These are phyloP conservation scores for Saimiri boliviensis DNA, from an alignment of 2,113 vertebrate genomes.

Conservation along the genomic window DNA sequence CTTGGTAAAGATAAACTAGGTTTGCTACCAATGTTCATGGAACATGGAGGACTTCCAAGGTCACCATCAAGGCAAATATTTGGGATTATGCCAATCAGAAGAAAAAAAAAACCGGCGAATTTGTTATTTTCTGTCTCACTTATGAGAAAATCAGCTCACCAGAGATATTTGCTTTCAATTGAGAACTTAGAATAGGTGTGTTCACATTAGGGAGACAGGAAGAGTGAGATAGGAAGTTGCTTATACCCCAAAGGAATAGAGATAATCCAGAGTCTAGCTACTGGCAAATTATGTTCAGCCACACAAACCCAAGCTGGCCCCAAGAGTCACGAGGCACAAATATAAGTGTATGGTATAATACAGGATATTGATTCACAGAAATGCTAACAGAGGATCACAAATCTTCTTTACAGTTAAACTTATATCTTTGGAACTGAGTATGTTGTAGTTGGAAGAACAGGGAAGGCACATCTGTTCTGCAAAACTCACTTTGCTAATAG, in stretches of 20 bases:
- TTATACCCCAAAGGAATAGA: not conserved
- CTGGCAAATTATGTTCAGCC: not conserved
- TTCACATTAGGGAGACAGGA: not conserved
- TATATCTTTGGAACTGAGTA: not conserved
- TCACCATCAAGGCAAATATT: not conserved
- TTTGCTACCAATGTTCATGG: not conserved
- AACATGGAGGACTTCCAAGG: not conserved
- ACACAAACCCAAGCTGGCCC: not conserved
- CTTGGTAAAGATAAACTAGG: not conserved
- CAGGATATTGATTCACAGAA: not conserved
- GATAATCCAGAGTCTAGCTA: too few species aligned
- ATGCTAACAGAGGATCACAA: not conserved
- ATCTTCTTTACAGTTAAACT: not conserved
- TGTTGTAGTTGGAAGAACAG: not conserved
- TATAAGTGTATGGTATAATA: not conserved
- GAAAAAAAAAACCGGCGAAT: not conserved
- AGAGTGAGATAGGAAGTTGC: not conserved
- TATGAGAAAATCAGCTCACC: not conserved
- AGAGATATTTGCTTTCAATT: not conserved
- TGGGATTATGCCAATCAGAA: not conserved
- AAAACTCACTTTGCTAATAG: not conserved
- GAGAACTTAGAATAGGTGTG: not conserved
- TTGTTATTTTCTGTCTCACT: not conserved
- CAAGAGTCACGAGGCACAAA: not conserved
- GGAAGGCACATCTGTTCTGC: not conserved